Evolutionary conservation across 2,113 vertebrate species (phyloP), one percentile per base, ranked within the genome.

Genomic region (Nanorana parkeri): DNA sequence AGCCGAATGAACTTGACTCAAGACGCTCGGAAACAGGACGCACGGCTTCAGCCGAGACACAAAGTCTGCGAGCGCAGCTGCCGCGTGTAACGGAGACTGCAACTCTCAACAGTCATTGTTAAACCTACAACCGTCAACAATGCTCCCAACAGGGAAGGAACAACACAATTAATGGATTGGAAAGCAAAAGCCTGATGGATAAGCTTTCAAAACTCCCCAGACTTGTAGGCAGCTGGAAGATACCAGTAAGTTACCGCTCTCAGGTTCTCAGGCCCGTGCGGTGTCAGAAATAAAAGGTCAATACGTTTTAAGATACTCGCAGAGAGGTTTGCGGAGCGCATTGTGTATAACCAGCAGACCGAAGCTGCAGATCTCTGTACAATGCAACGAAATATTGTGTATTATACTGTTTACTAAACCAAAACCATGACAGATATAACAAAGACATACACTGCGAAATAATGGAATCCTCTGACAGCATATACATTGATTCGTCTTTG

Each of bases 111-210:
- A 83, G 81, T 26, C 84, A 89, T 92, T 88, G 86, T 89, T 92
- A 87, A 89, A 90, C 90, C 90, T 90, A 91, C 88, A 92, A 90
- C 86, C 85, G 3, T 85, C 83, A 89, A 90, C 85, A 89, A 85
- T 80, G 85, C 86, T 93, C 90, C 90, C 91, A 91, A 89, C 87
- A 92, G 92, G 84, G 87, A 80, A 65, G 84, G 66, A 91, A 92
- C 90, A 92, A 86, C 85, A 88, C 87, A 91, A 92, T 89, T 93
- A 93, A 94, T 93, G 91, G 90, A 86, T 88, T 88, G 90, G 89
- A 93, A 93, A 93, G 87, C 68, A 84, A 89, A 84, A 92, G 83
- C 87, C 86, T 91, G 91, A 93, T 89, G 87, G 80, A 91, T 17
- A 24, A 87, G 87, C 87, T 90, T 89, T 91, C 89, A 87, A 52